These are phyloP conservation scores for Leucophenga maculata DNA, from an alignment of 2,888 invertebrate species.

Conservation along the genomic window DNA sequence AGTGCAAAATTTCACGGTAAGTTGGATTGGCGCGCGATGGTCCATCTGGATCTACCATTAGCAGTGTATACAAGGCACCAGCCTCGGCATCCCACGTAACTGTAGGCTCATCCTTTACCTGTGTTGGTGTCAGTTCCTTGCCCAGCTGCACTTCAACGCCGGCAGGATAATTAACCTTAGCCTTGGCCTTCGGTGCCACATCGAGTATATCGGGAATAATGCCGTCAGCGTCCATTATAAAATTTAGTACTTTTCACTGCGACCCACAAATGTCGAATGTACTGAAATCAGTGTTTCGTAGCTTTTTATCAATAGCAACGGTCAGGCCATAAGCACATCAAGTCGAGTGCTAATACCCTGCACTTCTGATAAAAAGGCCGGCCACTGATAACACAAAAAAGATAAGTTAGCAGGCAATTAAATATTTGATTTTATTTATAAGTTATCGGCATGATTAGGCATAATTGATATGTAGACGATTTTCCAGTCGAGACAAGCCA, in stretches of 20 bases:
- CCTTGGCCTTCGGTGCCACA: slow-evolving; percentile 53
- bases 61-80: slow-evolving; percentile 65
- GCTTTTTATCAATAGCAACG: slow-evolving; percentile 47
- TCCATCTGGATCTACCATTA: slow-evolving; percentile 85
- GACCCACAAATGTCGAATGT: slow-evolving; percentile 45
- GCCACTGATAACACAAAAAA: no score
- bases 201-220: slow-evolving; percentile 67
- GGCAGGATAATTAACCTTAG: slow-evolving; percentile 57
- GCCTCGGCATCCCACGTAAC: slow-evolving; percentile 63
- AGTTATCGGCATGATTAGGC: no score
- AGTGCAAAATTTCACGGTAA: slow-evolving; percentile 91
- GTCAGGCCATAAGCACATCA: no score
- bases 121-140: slow-evolving; percentile 82
- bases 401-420: no score
- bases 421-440: no score
- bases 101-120: slow-evolving; percentile 70
- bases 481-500: no score
- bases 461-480: no score
- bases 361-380: no score
- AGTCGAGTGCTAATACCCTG: no score
- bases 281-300: not conserved
- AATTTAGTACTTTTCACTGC: not conserved
- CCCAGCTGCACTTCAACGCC: slow-evolving; percentile 76
- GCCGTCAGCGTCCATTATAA: slow-evolving; percentile 60
- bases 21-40: slow-evolving; percentile 86